Conservation (phyloP, 2,888 invertebrate genomes). For the Ectobius pallidus region DNA sequence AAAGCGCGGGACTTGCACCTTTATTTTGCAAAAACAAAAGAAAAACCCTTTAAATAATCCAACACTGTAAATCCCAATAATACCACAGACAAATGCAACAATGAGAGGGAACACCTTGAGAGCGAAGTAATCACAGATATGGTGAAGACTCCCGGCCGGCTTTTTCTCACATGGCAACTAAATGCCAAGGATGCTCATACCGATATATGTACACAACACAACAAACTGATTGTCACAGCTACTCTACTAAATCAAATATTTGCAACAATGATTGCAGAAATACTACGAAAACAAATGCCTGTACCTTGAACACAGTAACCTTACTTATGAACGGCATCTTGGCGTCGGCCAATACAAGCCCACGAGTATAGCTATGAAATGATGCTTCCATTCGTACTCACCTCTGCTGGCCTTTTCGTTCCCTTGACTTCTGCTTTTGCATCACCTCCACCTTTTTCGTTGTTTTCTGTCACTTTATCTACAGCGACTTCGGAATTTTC, state of each 20-base stretch:
- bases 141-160: constrained; percentile 40
- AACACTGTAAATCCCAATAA: not conserved
- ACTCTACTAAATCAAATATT: too few relatives aligned
- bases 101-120: too few relatives aligned
- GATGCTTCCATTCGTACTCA: constrained; percentile 58
- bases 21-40: constrained; percentile 45
- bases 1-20: constrained; percentile 46
- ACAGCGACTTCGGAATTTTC: constrained; percentile 85
- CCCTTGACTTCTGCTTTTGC: constrained; percentile 84
- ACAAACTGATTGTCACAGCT: too few relatives aligned
- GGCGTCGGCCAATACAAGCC: constrained; percentile 30
- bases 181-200: not conserved
- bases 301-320: not conserved
- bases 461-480: constrained; percentile 77
- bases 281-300: too few relatives aligned
- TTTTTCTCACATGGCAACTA: constrained; percentile 43
- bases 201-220: not conserved
- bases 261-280: too few relatives aligned
- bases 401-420: constrained; percentile 87
- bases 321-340: not conserved
- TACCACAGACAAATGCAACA: not conserved
- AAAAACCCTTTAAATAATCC: not conserved
- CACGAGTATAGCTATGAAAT: constrained; percentile 26
- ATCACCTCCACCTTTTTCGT: constrained; percentile 72
- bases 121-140: too few relatives aligned